These are phyloP conservation scores for Ylistrum balloti DNA, from an alignment of 1,140 invertebrate species.

Conservation along the genomic window DNA sequence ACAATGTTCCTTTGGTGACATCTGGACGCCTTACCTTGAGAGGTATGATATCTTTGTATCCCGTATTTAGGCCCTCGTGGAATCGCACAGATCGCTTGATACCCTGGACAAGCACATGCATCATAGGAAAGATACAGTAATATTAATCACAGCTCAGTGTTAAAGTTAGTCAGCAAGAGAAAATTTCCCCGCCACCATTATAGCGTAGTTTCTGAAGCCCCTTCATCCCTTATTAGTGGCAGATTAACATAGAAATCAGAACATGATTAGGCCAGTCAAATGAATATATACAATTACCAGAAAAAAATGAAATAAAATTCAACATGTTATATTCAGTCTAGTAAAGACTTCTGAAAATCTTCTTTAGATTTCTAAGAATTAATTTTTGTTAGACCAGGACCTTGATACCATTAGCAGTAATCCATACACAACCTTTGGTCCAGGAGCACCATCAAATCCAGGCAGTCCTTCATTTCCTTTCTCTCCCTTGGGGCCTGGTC, in stretches of 20 bases:
- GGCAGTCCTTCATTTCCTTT: slow-evolving; percentile 75
- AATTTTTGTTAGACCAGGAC: not conserved
- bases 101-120: slow-evolving; percentile 47
- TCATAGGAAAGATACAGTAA: not conserved
- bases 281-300: too few species aligned
- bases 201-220: not conserved
- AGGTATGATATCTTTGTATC: slow-evolving; percentile 7
- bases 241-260: not conserved
- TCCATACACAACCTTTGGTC: slow-evolving; percentile 51
- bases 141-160: not conserved
- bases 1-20: too few species aligned
- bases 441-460: slow-evolving; percentile 60
- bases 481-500: slow-evolving; percentile 91
- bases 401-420: not conserved
- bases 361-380: not conserved
- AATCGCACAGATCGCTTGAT: slow-evolving; percentile 52
- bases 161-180: not conserved
- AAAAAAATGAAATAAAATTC: too few species aligned
- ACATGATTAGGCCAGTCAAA: too few species aligned
- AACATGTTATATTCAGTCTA: too few species aligned
- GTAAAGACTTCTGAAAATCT: too few species aligned
- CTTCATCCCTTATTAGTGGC: slow-evolving; percentile 13
- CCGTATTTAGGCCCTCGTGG: slow-evolving; percentile 47
- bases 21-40: not conserved
- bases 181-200: not conserved